phyloP scores from a whole-genome alignment of 2,797 vertebrate species.

The Momotus momota region DNA sequence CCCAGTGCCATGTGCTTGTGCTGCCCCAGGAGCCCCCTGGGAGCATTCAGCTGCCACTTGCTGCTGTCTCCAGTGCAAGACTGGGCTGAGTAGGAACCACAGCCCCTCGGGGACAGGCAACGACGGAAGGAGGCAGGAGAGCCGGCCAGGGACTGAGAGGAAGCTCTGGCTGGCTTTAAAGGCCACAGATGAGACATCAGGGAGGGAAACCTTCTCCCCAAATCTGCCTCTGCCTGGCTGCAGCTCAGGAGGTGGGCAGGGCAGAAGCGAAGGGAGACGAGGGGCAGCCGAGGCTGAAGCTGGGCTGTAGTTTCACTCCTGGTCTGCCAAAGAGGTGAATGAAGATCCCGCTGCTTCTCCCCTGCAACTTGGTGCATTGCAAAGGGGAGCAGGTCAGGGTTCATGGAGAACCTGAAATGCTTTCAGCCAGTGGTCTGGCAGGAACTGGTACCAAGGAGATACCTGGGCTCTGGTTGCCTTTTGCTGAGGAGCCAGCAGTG shows the following conservation, averaged over 20 bases:
- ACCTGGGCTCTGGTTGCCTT: background rate
- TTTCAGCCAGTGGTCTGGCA: background rate
- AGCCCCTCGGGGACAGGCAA: background rate
- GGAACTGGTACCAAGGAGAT: background rate
- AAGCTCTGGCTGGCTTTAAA: background rate
- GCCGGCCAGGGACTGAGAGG: background rate
- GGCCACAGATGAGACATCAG: slow-evolving; percentile 1
- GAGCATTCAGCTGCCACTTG: background rate
- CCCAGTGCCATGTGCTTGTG: background rate
- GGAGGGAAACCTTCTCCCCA: background rate
- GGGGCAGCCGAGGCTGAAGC: background rate
- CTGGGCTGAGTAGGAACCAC: background rate
- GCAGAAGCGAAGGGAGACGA: accelerated
- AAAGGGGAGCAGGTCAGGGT: background rate
- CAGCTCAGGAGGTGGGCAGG: background rate
- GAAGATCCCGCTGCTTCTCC: accelerated
- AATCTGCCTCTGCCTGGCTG: background rate
- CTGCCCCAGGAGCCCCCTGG: background rate
- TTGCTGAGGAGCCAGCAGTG: background rate
- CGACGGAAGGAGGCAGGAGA: background rate
- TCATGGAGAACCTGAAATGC: background rate
- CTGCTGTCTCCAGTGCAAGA: background rate
- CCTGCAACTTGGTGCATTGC: background rate
- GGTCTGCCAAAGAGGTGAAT: background rate
- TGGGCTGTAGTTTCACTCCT: background rate